These are phyloP conservation scores for Papilio glaucus DNA, from an alignment of 1,140 invertebrate genomes.

Conservation along the genomic window DNA sequence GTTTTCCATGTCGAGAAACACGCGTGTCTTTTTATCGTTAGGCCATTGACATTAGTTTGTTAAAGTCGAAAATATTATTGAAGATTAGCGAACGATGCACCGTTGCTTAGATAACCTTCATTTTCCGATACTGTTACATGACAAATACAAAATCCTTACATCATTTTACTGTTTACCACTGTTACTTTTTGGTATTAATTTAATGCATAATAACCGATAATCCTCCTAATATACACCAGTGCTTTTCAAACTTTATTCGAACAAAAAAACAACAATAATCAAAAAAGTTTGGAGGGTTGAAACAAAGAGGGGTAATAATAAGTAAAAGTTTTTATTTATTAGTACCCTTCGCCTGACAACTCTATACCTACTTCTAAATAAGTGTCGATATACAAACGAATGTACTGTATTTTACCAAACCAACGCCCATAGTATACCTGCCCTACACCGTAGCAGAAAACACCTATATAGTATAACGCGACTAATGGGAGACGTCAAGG, in stretches of 20 bases:
- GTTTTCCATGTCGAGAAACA: neutral
- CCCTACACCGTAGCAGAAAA: too few species aligned
- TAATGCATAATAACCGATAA: conserved; percentile 1
- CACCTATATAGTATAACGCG: too few species aligned
- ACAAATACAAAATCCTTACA: conserved; percentile 5
- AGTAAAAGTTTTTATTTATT: too few species aligned
- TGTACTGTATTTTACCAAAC: too few species aligned
- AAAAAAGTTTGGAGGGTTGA: too few species aligned
- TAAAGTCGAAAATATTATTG: conserved; percentile 31
- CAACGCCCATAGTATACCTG: too few species aligned
- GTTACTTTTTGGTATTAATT: neutral
- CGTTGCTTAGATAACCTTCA: conserved; percentile 24
- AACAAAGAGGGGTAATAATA: too few species aligned
- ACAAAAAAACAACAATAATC: neutral
- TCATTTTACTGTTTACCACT: conserved; percentile 2
- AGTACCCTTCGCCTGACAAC: too few species aligned
- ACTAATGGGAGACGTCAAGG: too few species aligned
- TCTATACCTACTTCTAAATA: too few species aligned
- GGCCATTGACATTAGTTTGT: neutral
- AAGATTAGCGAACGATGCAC: conserved; percentile 28
- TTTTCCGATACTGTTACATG: conserved; percentile 19
- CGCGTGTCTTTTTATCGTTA: neutral
- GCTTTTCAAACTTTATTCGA: neutral
- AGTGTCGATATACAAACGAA: too few species aligned
- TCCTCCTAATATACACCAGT: neutral